Evolutionary conservation across 37 sponge, comb jelly and placozoan genomes (phyloP).

Genomic region (Oscarella lobularis): DNA sequence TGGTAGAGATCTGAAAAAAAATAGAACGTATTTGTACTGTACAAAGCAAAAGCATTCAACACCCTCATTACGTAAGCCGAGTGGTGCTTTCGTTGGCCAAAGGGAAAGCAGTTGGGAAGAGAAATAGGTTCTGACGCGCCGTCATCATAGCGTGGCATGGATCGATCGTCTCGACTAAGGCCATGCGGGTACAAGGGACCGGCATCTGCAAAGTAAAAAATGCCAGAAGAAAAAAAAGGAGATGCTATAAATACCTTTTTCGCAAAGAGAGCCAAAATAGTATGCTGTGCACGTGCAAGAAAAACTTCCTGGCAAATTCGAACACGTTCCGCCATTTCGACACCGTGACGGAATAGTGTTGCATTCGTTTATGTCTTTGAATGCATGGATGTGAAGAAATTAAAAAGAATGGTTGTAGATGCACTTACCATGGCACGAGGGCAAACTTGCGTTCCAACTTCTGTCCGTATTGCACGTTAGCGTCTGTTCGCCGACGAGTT

Average conservation of each 20-base stretch:
- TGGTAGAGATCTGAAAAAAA: constrained; percentile 24
- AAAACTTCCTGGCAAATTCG: not conserved
- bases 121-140: not conserved
- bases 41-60: too few relatives aligned
- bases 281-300: not conserved
- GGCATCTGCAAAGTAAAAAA: not conserved
- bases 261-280: not conserved
- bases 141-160: not conserved
- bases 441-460: too few relatives aligned
- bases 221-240: too few relatives aligned
- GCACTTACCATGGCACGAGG: too few relatives aligned
- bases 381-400: too few relatives aligned
- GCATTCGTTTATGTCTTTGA: not conserved
- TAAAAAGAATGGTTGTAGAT: too few relatives aligned
- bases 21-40: too few relatives aligned
- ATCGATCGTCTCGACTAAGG: not conserved
- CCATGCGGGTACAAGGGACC: not conserved
- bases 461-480: too few relatives aligned
- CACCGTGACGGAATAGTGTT: not conserved
- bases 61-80: not conserved
- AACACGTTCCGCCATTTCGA: not conserved
- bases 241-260: too few relatives aligned
- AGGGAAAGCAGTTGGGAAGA: not conserved
- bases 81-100: not conserved
- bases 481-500: too few relatives aligned